phyloP scores from a whole-genome alignment of 2,113 vertebrate genomes.

The Arvicanthis niloticus region DNA sequence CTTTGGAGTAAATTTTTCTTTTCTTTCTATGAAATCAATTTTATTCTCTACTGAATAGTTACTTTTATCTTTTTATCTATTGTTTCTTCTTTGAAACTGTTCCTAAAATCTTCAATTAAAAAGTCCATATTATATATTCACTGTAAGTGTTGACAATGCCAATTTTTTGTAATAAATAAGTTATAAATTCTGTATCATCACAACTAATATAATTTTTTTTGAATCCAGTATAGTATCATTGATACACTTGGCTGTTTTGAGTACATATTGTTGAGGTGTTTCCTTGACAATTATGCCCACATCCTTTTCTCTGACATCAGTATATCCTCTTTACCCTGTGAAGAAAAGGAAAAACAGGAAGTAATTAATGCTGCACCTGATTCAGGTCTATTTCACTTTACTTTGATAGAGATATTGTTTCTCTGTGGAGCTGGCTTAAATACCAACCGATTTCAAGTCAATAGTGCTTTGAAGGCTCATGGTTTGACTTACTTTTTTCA shows the following conservation, averaged over 20 bases:
- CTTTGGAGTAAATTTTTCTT: neutral
- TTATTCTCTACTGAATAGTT: neutral
- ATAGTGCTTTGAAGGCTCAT: neutral
- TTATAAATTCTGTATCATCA: neutral
- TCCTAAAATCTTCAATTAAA: neutral
- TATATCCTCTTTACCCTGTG: neutral
- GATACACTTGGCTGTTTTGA: neutral
- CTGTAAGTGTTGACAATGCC: neutral
- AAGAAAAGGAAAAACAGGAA: neutral
- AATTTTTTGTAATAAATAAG: neutral
- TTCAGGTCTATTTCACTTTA: neutral
- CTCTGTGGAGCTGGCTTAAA: conserved; percentile 4
- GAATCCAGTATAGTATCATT: neutral
- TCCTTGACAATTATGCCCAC: neutral
- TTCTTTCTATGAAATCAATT: neutral
- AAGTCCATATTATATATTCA: neutral
- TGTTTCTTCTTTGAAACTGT: conserved; percentile 24
- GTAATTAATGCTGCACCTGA: conserved; percentile 1
- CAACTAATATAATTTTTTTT: neutral
- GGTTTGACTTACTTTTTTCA: conserved; percentile 14
- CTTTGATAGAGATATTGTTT: conserved; percentile 43
- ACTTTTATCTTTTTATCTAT: neutral
- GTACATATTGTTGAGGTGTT: neutral
- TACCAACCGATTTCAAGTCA: conserved; percentile 48
- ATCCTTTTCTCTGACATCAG: neutral